phyloP scores from a whole-genome alignment of 2,113 vertebrate genomes.

The Amia ocellicauda region DNA sequence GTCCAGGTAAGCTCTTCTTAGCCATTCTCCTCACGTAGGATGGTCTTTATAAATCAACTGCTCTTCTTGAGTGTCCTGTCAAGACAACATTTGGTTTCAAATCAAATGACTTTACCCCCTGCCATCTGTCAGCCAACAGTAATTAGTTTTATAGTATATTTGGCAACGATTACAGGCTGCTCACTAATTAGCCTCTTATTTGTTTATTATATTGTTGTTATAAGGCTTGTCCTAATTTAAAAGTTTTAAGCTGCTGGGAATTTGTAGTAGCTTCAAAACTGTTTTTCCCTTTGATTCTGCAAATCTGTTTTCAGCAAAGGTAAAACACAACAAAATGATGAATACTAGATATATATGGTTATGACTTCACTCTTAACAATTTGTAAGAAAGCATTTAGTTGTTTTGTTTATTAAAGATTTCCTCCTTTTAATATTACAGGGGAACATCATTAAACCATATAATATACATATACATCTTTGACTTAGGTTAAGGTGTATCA shows the following conservation, averaged over 20 bases:
- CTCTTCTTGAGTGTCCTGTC: constrained; percentile 34
- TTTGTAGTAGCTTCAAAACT: constrained; percentile 18
- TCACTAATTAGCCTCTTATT: constrained; percentile 44
- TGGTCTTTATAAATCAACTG: not conserved
- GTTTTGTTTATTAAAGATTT: too few relatives aligned
- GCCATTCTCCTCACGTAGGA: not conserved
- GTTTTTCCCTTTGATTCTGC: constrained; percentile 28
- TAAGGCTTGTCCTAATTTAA: constrained; percentile 45
- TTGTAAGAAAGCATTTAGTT: too few relatives aligned
- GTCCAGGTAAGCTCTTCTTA: not conserved
- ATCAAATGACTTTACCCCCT: constrained; percentile 30
- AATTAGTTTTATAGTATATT: constrained; percentile 49
- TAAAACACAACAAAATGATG: constrained; percentile 13
- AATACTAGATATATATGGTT: too few relatives aligned
- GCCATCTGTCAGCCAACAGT: constrained; percentile 33
- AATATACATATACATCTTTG: too few relatives aligned
- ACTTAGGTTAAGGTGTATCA: too few relatives aligned
- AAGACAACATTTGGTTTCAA: constrained; percentile 29
- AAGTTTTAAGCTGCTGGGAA: constrained; percentile 29
- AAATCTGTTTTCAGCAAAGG: constrained; percentile 17
- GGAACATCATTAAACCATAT: too few relatives aligned
- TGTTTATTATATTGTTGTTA: constrained; percentile 36
- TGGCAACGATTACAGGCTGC: constrained; percentile 37
- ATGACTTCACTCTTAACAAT: too few relatives aligned
- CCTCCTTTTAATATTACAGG: too few relatives aligned